Evolutionary conservation across 2,113 vertebrate genomes (phyloP).

Genomic region (Paralichthys olivaceus): DNA sequence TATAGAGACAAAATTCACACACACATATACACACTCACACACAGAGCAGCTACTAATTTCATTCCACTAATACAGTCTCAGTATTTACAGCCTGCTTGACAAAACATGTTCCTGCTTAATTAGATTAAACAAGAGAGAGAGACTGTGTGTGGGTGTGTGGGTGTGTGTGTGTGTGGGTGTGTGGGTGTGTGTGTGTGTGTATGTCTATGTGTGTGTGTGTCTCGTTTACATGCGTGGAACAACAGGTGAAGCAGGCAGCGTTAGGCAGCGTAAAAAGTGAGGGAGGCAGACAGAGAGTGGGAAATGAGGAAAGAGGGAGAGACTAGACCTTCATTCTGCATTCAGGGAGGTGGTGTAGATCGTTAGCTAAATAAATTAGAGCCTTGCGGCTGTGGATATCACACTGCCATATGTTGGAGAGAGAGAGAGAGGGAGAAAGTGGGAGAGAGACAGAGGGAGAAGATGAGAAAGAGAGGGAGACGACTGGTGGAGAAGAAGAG

Average conservation of each 20-base stretch:
- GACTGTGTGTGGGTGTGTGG: conserved; percentile 26
- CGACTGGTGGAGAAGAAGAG: conserved; percentile 46
- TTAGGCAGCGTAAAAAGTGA: conserved; percentile 26
- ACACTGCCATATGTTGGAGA: conserved; percentile 76
- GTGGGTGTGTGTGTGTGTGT: conserved; percentile 17
- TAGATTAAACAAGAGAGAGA: conserved; percentile 63
- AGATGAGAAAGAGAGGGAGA: conserved; percentile 13
- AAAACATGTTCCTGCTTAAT: conserved; percentile 74
- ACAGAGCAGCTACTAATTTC: conserved; percentile 55
- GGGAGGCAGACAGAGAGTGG: not conserved
- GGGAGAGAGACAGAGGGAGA: not conserved
- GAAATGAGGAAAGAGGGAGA: conserved; percentile 34
- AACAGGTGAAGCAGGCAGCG: conserved; percentile 69
- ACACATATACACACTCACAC: not conserved
- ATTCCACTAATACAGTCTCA: conserved; percentile 71
- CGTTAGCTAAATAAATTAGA: conserved; percentile 82
- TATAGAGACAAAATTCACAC: conserved; percentile 5
- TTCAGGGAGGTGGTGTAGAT: conserved; percentile 78
- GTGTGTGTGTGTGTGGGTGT: conserved; percentile 27
- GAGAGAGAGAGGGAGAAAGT: not conserved
- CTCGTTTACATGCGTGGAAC: conserved; percentile 59
- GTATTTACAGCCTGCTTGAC: conserved; percentile 74
- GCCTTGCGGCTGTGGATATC: conserved; percentile 78
- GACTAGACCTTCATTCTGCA: conserved; percentile 73
- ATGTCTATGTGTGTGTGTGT: conserved; percentile 26